phyloP scores from a whole-genome alignment of 2,888 invertebrate species.

The Gymnosoma rotundatum region DNA sequence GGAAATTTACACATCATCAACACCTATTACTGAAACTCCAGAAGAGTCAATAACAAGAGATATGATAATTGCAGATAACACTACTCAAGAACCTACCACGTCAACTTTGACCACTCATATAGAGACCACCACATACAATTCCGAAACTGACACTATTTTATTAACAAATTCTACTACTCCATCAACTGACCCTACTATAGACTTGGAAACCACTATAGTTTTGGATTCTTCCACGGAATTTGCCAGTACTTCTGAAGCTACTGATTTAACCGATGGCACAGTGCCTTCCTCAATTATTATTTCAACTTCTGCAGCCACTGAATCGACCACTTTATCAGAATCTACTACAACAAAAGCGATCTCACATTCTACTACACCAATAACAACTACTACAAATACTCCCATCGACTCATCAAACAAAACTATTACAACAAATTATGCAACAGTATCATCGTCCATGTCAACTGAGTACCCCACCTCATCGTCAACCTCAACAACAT shows the following conservation, averaged over 20 bases:
- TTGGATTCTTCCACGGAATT: neutral
- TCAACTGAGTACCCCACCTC: slow-evolving; percentile 9
- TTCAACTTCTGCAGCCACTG: slow-evolving; percentile 9
- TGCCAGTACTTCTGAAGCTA: neutral
- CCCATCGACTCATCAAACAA: slow-evolving; percentile 1
- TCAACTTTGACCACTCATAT: neutral
- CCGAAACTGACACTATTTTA: no score
- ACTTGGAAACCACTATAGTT: neutral
- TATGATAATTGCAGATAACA: neutral
- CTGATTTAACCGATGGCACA: neutral
- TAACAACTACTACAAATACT: slow-evolving; percentile 29
- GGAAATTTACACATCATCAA: neutral
- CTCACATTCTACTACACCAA: slow-evolving; percentile 23
- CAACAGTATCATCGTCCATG: neutral
- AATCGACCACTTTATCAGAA: slow-evolving; percentile 8
- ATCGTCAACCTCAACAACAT: slow-evolving; percentile 42
- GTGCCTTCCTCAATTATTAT: slow-evolving; percentile 2
- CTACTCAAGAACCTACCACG: neutral
- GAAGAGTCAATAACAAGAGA: neutral
- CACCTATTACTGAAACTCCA: neutral
- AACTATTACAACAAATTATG: neutral
- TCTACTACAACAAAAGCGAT: slow-evolving; percentile 11
- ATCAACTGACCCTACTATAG: neutral
- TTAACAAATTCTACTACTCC: neutral
- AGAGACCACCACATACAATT: neutral